Conservation (phyloP, 2,888 invertebrate species). For the Agrochola lychnidis region DNA sequence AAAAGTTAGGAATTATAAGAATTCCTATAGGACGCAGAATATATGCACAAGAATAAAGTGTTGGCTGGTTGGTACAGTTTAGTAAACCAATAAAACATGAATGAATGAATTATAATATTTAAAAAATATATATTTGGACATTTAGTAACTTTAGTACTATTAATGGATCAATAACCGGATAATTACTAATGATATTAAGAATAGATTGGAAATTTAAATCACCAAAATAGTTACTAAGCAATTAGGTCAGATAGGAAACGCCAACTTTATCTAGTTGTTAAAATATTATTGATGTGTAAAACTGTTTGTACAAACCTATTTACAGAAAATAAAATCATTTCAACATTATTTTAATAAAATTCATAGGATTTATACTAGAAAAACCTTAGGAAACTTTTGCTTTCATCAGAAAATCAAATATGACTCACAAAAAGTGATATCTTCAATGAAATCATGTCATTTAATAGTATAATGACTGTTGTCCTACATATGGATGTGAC, state of each 20-base stretch:
- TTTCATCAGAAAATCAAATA: background rate
- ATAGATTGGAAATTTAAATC: slow-evolving; percentile 15
- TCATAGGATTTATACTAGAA: background rate
- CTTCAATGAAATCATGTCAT: too few relatives aligned
- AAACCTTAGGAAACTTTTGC: background rate
- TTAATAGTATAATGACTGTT: background rate
- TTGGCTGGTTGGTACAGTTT: too few relatives aligned
- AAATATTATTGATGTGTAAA: too few relatives aligned
- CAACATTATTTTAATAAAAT: too few relatives aligned
- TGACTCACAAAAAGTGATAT: background rate
- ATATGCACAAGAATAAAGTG: background rate
- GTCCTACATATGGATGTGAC: slow-evolving; percentile 58
- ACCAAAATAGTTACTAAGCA: background rate
- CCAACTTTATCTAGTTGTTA: too few relatives aligned
- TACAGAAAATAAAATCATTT: too few relatives aligned
- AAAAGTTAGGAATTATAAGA: background rate
- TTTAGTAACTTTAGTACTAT: too few relatives aligned
- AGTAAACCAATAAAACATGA: background rate
- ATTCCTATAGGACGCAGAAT: background rate
- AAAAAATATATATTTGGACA: background rate
- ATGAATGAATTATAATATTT: background rate
- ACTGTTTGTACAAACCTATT: too few relatives aligned
- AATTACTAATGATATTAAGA: slow-evolving; percentile 26
- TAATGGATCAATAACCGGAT: background rate
- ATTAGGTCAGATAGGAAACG: background rate